Evolutionary conservation across 2,888 invertebrate genomes (phyloP).

Genomic region (Ctena decussata): DNA sequence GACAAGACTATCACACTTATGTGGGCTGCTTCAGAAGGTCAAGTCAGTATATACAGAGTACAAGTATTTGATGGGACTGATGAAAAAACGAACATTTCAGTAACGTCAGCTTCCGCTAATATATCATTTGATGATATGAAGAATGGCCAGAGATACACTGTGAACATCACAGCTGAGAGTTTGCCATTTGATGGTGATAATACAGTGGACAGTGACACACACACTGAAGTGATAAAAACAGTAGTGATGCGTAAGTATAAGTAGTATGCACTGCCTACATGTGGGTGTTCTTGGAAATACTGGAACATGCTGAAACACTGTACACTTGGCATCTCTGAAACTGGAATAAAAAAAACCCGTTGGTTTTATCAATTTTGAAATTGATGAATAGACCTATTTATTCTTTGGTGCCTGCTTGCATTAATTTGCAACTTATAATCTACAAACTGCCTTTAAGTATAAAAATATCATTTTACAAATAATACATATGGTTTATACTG

Average conservation of each 20-base stretch:
- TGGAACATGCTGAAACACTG: too few relatives aligned
- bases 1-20: not conserved
- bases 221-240: constrained; percentile 40
- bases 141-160: not conserved
- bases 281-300: too few relatives aligned
- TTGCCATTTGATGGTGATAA: constrained; percentile 6
- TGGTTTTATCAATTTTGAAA: too few relatives aligned
- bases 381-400: too few relatives aligned
- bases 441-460: too few relatives aligned
- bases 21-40: not conserved
- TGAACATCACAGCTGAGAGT: constrained; percentile 14
- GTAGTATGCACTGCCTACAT: too few relatives aligned
- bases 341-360: too few relatives aligned
- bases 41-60: not conserved
- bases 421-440: too few relatives aligned
- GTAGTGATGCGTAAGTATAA: constrained; percentile 34
- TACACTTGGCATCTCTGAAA: too few relatives aligned
- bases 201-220: constrained; percentile 2
- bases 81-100: not conserved
- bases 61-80: not conserved
- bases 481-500: too few relatives aligned
- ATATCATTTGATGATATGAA: not conserved
- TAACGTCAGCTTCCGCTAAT: not conserved
- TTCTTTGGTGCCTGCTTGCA: too few relatives aligned
- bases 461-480: too few relatives aligned